These are phyloP conservation scores for Drosophila sucinea DNA, from an alignment of 1,140 invertebrate genomes.

Conservation along the genomic window DNA sequence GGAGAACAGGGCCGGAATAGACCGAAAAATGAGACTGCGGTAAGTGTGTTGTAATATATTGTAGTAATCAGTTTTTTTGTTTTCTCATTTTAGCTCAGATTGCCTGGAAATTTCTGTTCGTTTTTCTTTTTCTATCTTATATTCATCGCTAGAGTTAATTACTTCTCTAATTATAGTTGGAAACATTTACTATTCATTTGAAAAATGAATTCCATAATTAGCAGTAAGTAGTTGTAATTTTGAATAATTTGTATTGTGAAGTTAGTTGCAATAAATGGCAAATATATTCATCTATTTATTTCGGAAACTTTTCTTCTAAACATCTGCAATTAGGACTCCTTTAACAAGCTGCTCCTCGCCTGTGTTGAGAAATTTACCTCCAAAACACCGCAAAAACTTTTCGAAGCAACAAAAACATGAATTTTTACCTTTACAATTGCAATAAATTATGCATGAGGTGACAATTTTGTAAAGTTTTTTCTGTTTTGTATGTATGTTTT, in stretches of 20 bases:
- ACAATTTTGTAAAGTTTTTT: conserved; percentile 68
- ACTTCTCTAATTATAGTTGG: too few relatives aligned
- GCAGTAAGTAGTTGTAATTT: too few relatives aligned
- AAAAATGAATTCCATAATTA: too few relatives aligned
- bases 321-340: conserved; percentile 21
- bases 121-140: too few relatives aligned
- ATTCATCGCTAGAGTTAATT: too few relatives aligned
- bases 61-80: too few relatives aligned
- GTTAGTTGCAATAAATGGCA: too few relatives aligned
- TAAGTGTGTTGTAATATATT: not conserved
- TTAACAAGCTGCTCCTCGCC: not conserved
- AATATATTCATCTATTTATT: not conserved
- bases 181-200: too few relatives aligned
- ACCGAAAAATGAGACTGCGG: conserved; percentile 29
- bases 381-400: conserved; percentile 39
- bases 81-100: too few relatives aligned
- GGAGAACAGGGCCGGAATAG: conserved; percentile 19
- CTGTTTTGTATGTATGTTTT: not conserved
- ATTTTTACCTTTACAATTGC: conserved; percentile 72
- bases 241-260: too few relatives aligned
- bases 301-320: not conserved
- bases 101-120: too few relatives aligned
- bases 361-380: conserved; percentile 8
- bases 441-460: conserved; percentile 80
- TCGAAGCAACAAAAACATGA: conserved; percentile 53